phyloP scores from a whole-genome alignment of 2,888 invertebrate species.

The Ctenicera cuprea region DNA sequence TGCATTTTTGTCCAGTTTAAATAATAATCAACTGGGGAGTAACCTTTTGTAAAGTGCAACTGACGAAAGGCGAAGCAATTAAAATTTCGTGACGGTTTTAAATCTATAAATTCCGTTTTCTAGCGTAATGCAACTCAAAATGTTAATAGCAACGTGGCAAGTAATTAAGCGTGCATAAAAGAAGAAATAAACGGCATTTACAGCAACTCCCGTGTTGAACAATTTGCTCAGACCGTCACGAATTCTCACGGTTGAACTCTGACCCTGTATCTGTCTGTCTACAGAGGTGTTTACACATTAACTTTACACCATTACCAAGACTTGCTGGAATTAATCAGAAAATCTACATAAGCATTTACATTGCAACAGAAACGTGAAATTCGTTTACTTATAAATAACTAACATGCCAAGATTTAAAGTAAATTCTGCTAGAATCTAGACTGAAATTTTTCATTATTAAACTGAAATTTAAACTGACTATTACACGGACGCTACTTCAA shows the following conservation, averaged over 20 bases:
- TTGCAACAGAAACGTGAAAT: conserved; percentile 19
- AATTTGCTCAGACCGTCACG: conserved; percentile 65
- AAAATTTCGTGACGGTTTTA: no score
- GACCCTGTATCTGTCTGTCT: conserved; percentile 64
- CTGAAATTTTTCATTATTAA: background rate
- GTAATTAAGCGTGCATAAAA: conserved; percentile 23
- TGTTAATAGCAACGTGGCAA: background rate
- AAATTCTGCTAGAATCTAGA: background rate
- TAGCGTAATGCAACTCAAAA: background rate
- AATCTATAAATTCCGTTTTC: background rate
- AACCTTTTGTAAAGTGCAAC: no score
- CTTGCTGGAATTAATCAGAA: conserved; percentile 63
- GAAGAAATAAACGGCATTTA: conserved; percentile 27
- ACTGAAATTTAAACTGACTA: no score
- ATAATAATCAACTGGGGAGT: no score
- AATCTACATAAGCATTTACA: conserved; percentile 55
- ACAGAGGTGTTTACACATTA: conserved; percentile 68
- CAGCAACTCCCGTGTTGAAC: conserved; percentile 64
- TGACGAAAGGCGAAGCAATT: background rate
- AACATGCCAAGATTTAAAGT: background rate
- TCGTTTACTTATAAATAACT: background rate
- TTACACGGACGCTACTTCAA: no score
- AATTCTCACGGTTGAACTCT: conserved; percentile 67
- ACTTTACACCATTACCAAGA: conserved; percentile 62
- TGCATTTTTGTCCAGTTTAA: no score